Percentiles rank a stretch among this genome's conserved stretches.
phyloP scores from a whole-genome alignment of 2,113 vertebrate genomes.

The Thunnus thynnus region DNA sequence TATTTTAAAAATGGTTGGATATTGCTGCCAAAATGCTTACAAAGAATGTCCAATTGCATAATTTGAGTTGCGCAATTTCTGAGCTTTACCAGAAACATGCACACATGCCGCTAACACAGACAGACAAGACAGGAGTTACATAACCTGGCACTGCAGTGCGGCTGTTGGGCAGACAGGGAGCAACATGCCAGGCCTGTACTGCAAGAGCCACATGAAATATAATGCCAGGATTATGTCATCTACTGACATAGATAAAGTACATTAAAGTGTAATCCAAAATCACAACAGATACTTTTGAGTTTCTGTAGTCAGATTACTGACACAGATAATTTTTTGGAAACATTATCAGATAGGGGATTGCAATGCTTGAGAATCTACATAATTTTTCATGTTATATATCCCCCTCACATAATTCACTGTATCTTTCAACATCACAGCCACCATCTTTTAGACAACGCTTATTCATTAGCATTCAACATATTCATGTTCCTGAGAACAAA shows the following conservation, averaged over 20 bases:
- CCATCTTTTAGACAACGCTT: not conserved
- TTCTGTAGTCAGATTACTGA: not conserved
- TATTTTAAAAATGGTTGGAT: not conserved
- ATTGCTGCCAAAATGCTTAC: not conserved
- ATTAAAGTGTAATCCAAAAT: not conserved
- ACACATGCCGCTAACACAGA: constrained; percentile 11
- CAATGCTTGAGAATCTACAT: no score
- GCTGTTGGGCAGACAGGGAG: constrained; percentile 12
- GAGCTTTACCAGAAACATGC: not conserved
- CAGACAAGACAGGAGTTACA: constrained; percentile 30
- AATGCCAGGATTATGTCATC: not conserved
- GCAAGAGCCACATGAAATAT: not conserved
- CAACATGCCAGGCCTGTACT: not conserved
- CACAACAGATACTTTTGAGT: no score
- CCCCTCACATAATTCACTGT: not conserved
- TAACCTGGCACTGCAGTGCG: constrained; percentile 59
- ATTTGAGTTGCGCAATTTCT: constrained; percentile 36
- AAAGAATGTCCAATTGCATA: not conserved
- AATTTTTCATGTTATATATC: no score
- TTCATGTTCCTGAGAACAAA: no score
- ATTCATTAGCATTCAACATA: not conserved
- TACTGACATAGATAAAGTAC: not conserved
- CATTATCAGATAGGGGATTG: not conserved
- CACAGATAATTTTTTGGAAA: not conserved
- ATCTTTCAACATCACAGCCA: not conserved